These are phyloP conservation scores for Oopsacas minuta DNA, from an alignment of 37 sponge, comb jelly and placozoan species.

Conservation along the genomic window DNA sequence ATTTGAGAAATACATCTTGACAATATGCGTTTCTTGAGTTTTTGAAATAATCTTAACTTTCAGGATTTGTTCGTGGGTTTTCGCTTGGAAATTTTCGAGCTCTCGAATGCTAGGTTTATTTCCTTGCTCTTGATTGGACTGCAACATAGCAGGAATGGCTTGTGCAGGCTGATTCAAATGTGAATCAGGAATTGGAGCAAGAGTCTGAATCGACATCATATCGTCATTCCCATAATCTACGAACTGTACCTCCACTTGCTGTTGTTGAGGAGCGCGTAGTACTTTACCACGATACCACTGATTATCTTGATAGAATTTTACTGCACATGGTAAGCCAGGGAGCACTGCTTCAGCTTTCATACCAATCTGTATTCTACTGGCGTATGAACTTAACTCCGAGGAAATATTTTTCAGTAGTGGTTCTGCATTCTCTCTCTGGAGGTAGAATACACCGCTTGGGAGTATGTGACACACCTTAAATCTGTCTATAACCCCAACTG, in stretches of 20 bases:
- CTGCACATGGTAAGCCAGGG: background rate
- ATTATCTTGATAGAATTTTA: constrained; percentile 4
- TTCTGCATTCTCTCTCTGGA: background rate
- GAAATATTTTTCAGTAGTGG: background rate
- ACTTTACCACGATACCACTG: background rate
- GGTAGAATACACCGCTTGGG: background rate
- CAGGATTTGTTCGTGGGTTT: background rate
- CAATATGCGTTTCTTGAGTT: background rate
- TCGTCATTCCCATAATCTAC: background rate
- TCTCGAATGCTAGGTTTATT: background rate
- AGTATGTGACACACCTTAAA: background rate
- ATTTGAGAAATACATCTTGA: background rate
- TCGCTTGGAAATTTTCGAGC: background rate
- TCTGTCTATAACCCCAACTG: background rate
- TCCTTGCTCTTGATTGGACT: background rate
- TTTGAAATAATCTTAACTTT: background rate
- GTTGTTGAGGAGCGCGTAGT: background rate
- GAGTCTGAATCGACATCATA: background rate
- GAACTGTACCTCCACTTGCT: background rate
- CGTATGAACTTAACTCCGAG: background rate
- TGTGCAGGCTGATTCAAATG: background rate
- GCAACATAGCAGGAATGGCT: background rate
- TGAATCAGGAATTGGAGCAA: background rate
- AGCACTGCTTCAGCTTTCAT: background rate
- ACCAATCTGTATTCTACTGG: background rate